Conservation (phyloP, 2,797 vertebrate genomes). For the Ptychobarbus kaznakovi region DNA sequence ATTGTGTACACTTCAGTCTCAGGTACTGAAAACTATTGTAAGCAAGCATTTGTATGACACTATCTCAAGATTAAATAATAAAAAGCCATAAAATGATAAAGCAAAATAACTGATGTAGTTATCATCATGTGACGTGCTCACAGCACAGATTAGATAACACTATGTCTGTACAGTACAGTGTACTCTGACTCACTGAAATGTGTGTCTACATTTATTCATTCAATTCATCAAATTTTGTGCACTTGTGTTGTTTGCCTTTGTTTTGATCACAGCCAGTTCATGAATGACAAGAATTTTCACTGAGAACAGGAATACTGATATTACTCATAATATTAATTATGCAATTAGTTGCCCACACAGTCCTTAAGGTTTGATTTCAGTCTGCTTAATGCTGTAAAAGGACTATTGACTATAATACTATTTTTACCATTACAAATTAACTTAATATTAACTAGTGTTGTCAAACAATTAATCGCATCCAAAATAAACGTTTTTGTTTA, state of each 20-base stretch:
- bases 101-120: background rate
- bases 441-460: too few species aligned
- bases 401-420: background rate
- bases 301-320: background rate
- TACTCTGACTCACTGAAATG: background rate
- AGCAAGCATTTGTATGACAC: background rate
- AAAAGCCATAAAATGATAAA: background rate
- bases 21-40: background rate
- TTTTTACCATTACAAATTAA: background rate
- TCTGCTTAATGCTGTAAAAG: background rate
- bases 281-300: background rate
- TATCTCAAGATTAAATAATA: background rate
- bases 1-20: background rate
- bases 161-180: background rate
- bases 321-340: background rate
- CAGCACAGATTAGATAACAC: background rate
- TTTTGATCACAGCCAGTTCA: background rate
- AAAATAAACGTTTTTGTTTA: too few species aligned
- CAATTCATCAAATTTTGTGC: background rate
- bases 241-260: background rate
- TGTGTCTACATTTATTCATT: background rate
- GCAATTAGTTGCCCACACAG: background rate
- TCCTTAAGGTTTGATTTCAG: slow-evolving; percentile 5
- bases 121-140: background rate
- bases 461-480: too few species aligned